Conservation (phyloP, 2,113 vertebrate species). For the Nothoprocta pentlandii region DNA sequence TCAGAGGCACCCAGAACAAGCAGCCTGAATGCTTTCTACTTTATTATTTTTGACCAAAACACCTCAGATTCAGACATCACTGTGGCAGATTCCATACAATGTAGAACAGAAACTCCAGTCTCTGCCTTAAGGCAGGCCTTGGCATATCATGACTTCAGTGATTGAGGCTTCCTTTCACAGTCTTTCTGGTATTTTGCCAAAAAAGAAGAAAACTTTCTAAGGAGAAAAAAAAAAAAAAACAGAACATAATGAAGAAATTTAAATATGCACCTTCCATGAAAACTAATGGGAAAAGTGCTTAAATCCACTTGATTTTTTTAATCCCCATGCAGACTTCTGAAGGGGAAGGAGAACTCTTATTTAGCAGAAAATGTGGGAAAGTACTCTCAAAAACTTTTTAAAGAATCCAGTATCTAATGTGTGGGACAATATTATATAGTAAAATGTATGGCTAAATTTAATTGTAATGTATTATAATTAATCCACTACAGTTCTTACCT, state of each 20-base stretch:
- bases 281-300: not conserved
- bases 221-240: not conserved
- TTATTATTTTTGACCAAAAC: not conserved
- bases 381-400: not conserved
- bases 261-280: not conserved
- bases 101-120: not conserved
- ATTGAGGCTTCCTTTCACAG: conserved; percentile 24
- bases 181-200: conserved; percentile 35
- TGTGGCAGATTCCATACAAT: not conserved
- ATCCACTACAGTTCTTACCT: not conserved
- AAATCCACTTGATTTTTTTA: not conserved
- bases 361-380: not conserved
- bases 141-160: conserved; percentile 39
- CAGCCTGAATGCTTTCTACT: not conserved
- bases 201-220: conserved; percentile 20
- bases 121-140: conserved; percentile 14
- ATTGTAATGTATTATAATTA: not conserved
- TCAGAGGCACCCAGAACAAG: not conserved
- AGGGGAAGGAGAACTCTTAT: not conserved
- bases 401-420: not conserved
- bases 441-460: not conserved
- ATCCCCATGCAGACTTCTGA: not conserved
- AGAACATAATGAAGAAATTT: conserved; percentile 22
- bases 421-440: not conserved
- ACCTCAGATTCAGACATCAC: not conserved